phyloP scores from a whole-genome alignment of 2,797 vertebrate genomes.

The Melanogrammus aeglefinus region DNA sequence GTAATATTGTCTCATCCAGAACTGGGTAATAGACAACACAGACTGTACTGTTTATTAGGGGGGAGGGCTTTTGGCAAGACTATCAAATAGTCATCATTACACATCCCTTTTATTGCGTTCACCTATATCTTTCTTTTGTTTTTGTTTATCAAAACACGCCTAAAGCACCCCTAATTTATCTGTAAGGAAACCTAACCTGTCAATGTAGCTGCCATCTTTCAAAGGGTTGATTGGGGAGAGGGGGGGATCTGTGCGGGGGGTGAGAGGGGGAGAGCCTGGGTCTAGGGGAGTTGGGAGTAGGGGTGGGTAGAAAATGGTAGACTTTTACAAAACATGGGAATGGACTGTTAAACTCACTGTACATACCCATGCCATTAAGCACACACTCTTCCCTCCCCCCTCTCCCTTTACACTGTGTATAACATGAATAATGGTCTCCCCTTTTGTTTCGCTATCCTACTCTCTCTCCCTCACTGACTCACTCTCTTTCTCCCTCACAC shows the following conservation, averaged over 20 bases:
- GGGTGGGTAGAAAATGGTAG: conserved; percentile 40
- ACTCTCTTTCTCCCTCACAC: conserved; percentile 38
- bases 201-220: conserved; percentile 55
- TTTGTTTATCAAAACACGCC: conserved; percentile 20
- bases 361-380: conserved; percentile 40
- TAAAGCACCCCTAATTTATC: conserved; percentile 56
- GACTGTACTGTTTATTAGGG: conserved; percentile 41
- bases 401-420: conserved; percentile 45
- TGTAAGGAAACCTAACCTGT: conserved; percentile 64
- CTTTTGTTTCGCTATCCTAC: conserved; percentile 47
- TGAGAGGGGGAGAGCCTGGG: conserved; percentile 42
- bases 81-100: conserved; percentile 46
- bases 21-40: conserved; percentile 26
- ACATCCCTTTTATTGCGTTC: conserved; percentile 56
- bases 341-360: conserved; percentile 61
- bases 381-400: conserved; percentile 10
- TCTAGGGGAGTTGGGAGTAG: conserved; percentile 42
- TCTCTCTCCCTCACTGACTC: conserved; percentile 23
- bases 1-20: conserved; percentile 50
- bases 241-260: conserved; percentile 24
- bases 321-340: conserved; percentile 48
- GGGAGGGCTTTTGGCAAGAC: conserved; percentile 35
- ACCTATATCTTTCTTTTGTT: conserved; percentile 39
- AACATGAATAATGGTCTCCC: conserved; percentile 54
- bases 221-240: conserved; percentile 40